A percentile compares a stretch with the other conserved stretches of the same genome.
Conservation (phyloP, 2,888 invertebrate genomes). For the Pyrocoelia pectoralis region DNA sequence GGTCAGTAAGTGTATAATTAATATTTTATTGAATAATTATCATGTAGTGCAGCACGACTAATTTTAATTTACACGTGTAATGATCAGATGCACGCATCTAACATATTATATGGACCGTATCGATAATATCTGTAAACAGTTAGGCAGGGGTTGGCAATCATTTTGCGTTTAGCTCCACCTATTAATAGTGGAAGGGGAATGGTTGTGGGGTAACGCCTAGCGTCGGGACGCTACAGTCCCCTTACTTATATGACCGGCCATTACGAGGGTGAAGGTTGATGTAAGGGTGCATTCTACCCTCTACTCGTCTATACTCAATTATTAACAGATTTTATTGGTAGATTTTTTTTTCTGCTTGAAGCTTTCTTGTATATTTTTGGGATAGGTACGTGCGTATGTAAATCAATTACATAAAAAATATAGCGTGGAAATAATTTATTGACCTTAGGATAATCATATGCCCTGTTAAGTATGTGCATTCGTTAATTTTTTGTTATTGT, state of each 20-base stretch:
- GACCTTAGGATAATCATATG: constrained; percentile 27
- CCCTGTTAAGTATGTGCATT: constrained; percentile 36
- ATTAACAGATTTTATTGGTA: constrained; percentile 43
- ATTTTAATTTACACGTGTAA: constrained; percentile 19
- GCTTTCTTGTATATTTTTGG: not conserved
- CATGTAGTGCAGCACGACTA: constrained; percentile 1
- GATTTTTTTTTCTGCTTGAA: constrained; percentile 28
- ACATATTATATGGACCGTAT: constrained; percentile 29
- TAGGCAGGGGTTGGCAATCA: constrained; percentile 37
- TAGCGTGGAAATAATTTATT: not conserved
- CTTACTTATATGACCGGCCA: constrained; percentile 45
- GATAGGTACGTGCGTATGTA: too few relatives aligned
- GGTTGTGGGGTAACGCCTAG: constrained; percentile 40
- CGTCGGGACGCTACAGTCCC: constrained; percentile 44
- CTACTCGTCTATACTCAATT: constrained; percentile 44
- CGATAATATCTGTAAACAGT: constrained; percentile 30
- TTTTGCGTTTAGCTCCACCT: constrained; percentile 43
- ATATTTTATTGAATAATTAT: not conserved
- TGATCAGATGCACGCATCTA: constrained; percentile 13
- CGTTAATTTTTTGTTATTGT: constrained; percentile 25
- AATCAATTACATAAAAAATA: too few relatives aligned
- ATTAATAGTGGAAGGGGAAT: constrained; percentile 36
- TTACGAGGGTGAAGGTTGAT: constrained; percentile 46
- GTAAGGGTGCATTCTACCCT: constrained; percentile 43
- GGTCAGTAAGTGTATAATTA: not conserved